These are phyloP conservation scores for Pelvicachromis taeniatus DNA, from an alignment of 2,113 vertebrate species.

Conservation along the genomic window DNA sequence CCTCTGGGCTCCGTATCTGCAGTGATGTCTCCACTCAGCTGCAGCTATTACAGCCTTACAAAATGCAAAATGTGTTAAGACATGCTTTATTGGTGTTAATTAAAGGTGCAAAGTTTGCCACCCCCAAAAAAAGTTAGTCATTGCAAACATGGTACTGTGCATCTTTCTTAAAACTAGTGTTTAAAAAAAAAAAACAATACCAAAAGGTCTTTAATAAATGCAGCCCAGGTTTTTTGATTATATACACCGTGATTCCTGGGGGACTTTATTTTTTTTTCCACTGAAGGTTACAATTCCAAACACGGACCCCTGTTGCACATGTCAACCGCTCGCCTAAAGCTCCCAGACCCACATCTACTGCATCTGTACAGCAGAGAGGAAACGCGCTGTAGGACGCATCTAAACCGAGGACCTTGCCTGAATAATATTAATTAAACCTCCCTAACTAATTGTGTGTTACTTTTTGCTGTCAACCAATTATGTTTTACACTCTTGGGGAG, in stretches of 20 bases:
- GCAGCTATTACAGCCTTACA: neutral
- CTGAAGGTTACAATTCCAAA: neutral
- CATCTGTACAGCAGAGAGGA: neutral
- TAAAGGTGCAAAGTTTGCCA: neutral
- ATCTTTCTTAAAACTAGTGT: neutral
- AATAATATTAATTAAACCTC: conserved; percentile 75
- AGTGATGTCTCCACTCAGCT: neutral
- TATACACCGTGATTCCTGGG: neutral
- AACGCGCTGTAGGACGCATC: conserved; percentile 25
- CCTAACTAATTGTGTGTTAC: conserved; percentile 71
- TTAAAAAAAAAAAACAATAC: neutral
- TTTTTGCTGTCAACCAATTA: conserved; percentile 73
- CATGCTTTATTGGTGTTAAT: neutral
- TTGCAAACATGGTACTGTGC: neutral
- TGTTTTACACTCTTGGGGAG: conserved; percentile 69
- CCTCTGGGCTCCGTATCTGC: neutral
- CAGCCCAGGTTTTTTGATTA: neutral
- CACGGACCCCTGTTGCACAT: neutral
- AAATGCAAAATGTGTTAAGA: neutral
- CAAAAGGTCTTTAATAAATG: neutral
- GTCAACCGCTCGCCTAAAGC: conserved; percentile 27
- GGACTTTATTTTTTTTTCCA: neutral
- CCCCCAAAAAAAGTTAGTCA: neutral
- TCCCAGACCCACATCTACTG: conserved; percentile 30
- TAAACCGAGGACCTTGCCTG: conserved; percentile 46